Evolutionary conservation across 2,888 invertebrate genomes (phyloP).

Genomic region (Adineta ricciae): DNA sequence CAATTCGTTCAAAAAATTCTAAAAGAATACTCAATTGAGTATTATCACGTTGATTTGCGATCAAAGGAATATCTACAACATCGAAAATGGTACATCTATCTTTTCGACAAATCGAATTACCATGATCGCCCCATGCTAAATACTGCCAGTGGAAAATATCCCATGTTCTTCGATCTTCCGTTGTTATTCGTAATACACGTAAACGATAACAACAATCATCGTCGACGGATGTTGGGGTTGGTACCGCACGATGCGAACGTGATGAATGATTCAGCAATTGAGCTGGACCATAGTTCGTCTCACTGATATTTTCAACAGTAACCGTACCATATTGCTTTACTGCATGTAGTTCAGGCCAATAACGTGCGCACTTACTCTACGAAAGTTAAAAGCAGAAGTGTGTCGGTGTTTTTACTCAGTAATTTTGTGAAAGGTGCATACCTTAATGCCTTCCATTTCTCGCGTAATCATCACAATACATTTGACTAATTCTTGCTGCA

Average conservation of each 20-base stretch:
- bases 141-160: background rate
- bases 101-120: background rate
- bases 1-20: background rate
- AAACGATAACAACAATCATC: conserved; percentile 19
- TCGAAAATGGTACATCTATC: background rate
- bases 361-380: conserved; percentile 72
- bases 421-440: conserved; percentile 44
- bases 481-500: conserved; percentile 85
- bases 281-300: background rate
- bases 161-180: background rate
- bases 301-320: background rate
- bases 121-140: conserved; percentile 16
- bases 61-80: background rate
- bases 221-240: background rate
- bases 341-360: conserved; percentile 78
- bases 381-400: conserved; percentile 13
- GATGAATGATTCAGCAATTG: background rate
- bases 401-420: background rate
- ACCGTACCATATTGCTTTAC: conserved; percentile 35
- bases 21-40: background rate
- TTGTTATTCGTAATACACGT: background rate
- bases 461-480: conserved; percentile 96
- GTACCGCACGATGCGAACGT: background rate
- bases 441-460: conserved; percentile 79
- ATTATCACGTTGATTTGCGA: background rate